Percentiles rank a stretch among this genome's conserved stretches.
Conservation (phyloP, 2,888 invertebrate genomes). For the Schizaphis graminum region DNA sequence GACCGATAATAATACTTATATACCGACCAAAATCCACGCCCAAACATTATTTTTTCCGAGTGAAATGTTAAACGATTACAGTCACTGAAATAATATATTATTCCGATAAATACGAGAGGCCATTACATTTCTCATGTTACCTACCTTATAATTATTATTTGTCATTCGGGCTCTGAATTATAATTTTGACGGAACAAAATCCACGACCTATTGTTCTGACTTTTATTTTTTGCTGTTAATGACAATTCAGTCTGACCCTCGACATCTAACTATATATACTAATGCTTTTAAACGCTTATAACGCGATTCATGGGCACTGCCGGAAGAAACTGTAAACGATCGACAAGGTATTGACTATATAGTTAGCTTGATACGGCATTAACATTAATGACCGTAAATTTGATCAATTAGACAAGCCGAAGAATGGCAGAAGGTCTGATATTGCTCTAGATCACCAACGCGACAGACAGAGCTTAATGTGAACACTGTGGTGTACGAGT, state of each 20-base stretch:
- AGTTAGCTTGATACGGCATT: background rate
- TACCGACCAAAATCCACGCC: background rate
- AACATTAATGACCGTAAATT: background rate
- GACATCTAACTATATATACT: background rate
- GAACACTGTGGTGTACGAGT: background rate
- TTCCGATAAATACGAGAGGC: background rate
- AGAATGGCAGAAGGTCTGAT: slow-evolving; percentile 11
- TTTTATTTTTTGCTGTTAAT: background rate
- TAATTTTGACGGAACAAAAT: background rate
- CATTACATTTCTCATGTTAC: background rate
- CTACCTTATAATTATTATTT: background rate
- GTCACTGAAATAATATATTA: background rate
- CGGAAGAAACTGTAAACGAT: background rate
- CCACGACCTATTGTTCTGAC: background rate
- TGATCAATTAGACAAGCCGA: background rate
- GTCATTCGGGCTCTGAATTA: background rate
- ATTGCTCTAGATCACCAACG: background rate
- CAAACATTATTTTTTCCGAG: background rate
- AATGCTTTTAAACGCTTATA: background rate
- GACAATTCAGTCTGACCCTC: slow-evolving; percentile 3
- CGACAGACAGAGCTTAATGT: background rate
- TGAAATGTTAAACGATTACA: background rate
- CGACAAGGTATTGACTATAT: background rate
- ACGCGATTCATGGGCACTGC: slow-evolving; percentile 7
- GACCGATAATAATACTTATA: background rate